Evolutionary conservation across 2,888 invertebrate genomes (phyloP).

Genomic region (Amiota mariae): DNA sequence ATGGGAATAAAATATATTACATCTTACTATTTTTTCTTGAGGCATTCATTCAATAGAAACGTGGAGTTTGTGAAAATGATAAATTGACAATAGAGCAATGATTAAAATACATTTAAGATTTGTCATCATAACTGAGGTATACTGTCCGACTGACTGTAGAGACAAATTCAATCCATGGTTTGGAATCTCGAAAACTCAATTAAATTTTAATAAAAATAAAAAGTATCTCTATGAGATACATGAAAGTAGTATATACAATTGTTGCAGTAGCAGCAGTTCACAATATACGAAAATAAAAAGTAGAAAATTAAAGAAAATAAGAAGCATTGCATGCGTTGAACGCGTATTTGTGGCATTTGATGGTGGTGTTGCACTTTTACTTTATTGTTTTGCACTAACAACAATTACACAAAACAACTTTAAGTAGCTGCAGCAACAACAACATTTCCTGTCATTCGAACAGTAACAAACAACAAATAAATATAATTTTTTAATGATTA

Average conservation of each 20-base stretch:
- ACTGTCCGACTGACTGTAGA: too few relatives aligned
- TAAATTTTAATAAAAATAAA: conserved; percentile 46
- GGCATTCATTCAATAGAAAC: not conserved
- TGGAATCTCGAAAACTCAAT: conserved; percentile 57
- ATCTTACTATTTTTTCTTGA: too few relatives aligned
- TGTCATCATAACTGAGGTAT: not conserved
- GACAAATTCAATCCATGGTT: conserved; percentile 18
- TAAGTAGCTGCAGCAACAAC: conserved; percentile 31
- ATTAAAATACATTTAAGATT: not conserved
- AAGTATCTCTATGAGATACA: too few relatives aligned
- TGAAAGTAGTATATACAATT: conserved; percentile 47
- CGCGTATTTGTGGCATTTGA: conserved; percentile 20
- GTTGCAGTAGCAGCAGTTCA: conserved; percentile 44
- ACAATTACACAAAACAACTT: conserved; percentile 45
- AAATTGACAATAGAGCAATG: not conserved
- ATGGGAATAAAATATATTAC: not conserved
- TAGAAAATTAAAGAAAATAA: conserved; percentile 8
- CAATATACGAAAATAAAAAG: not conserved
- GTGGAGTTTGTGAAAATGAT: not conserved
- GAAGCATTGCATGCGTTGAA: conserved; percentile 9
- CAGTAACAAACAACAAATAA: conserved; percentile 48
- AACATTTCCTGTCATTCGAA: conserved; percentile 35
- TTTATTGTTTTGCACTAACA: conserved; percentile 39
- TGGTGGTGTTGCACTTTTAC: conserved; percentile 52
- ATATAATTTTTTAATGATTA: conserved; percentile 63